phyloP scores from a whole-genome alignment of 2,888 invertebrate species.

The Boloria euphrosyne region DNA sequence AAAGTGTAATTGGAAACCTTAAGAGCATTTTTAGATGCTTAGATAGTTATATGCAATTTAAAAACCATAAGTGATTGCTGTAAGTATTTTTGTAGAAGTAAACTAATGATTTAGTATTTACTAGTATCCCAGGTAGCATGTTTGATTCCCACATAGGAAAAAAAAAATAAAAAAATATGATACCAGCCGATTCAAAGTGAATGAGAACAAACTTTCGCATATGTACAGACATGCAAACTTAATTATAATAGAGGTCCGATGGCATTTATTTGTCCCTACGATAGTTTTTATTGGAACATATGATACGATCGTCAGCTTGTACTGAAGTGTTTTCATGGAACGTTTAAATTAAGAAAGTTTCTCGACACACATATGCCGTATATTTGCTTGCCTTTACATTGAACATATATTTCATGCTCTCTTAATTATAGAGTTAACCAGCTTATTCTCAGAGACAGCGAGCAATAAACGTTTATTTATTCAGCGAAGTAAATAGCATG shows the following conservation, averaged over 20 bases:
- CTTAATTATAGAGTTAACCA: conserved; percentile 16
- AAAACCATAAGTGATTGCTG: too few relatives aligned
- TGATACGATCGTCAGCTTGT: too few relatives aligned
- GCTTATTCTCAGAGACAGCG: conserved; percentile 7
- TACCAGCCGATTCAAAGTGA: too few relatives aligned
- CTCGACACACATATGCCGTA: conserved; percentile 7
- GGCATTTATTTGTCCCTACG: background rate
- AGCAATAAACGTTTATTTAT: conserved; percentile 14
- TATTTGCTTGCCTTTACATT: background rate
- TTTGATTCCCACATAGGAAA: too few relatives aligned
- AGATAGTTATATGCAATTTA: background rate
- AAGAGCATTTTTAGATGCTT: conserved; percentile 17
- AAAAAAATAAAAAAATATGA: too few relatives aligned
- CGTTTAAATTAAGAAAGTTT: conserved; percentile 29
- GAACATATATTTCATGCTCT: conserved; percentile 1
- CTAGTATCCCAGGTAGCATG: too few relatives aligned
- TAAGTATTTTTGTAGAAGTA: too few relatives aligned
- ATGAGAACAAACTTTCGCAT: too few relatives aligned
- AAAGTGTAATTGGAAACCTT: conserved; percentile 32
- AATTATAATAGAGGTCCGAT: too few relatives aligned
- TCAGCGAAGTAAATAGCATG: conserved; percentile 4
- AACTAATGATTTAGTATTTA: too few relatives aligned
- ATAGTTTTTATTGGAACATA: background rate
- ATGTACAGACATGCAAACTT: too few relatives aligned
- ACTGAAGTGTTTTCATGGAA: background rate